phyloP scores from a whole-genome alignment of 2,888 invertebrate genomes.

The Aquatica leii region DNA sequence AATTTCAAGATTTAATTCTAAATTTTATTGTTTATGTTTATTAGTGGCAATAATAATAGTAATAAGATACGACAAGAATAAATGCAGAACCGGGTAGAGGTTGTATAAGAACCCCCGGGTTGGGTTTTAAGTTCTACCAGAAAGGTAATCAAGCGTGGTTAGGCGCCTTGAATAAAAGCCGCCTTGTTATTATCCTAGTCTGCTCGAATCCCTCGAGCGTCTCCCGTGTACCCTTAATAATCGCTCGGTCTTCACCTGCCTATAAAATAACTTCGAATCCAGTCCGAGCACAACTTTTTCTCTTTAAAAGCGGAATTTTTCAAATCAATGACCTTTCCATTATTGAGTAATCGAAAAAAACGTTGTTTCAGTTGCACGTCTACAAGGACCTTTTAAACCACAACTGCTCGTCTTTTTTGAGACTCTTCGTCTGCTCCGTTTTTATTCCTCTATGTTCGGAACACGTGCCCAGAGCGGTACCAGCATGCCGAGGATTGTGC shows the following conservation, averaged over 20 bases:
- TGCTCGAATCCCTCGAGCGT: constrained; percentile 37
- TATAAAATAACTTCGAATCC: constrained; percentile 6
- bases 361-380: constrained; percentile 71
- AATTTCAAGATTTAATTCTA: no score
- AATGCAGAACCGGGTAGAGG: constrained; percentile 29
- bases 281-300: constrained; percentile 24
- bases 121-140: constrained; percentile 32
- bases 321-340: neutral
- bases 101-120: constrained; percentile 38
- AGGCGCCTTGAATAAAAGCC: constrained; percentile 49
- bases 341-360: no score
- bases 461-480: constrained; percentile 83
- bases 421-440: constrained; percentile 89
- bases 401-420: constrained; percentile 81
- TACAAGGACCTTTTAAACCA: constrained; percentile 78
- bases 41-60: no score
- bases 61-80: no score
- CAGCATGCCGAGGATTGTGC: constrained; percentile 87
- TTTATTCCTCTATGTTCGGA: constrained; percentile 92
- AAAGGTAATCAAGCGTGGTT: constrained; percentile 44
- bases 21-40: no score
- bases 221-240: constrained; percentile 19
- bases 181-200: constrained; percentile 48
- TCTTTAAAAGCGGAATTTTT: constrained; percentile 22
- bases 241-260: constrained; percentile 9